phyloP scores from a whole-genome alignment of 2,888 invertebrate genomes.

The Candidula unifasciata region DNA sequence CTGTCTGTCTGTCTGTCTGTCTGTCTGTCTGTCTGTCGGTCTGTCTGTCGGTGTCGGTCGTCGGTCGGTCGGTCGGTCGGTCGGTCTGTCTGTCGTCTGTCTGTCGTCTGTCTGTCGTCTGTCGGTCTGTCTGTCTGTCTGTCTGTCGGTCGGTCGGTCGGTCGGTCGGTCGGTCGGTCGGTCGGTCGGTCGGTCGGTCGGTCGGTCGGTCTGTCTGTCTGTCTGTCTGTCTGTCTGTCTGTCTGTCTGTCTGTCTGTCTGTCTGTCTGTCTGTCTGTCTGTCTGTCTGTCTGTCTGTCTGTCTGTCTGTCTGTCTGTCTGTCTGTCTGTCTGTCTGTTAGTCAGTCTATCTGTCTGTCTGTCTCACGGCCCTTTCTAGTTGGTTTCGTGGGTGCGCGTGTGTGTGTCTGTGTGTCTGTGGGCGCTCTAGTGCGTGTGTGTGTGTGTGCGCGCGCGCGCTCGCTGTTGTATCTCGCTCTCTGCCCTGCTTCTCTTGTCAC shows the following conservation, averaged over 20 bases:
- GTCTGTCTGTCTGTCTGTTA: too few relatives aligned
- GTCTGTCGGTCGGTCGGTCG: not conserved
- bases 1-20: too few relatives aligned
- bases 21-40: not conserved
- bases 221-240: not conserved
- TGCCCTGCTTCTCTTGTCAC: too few relatives aligned
- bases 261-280: not conserved
- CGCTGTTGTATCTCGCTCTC: too few relatives aligned
- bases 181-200: not conserved
- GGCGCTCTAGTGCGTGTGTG: too few relatives aligned
- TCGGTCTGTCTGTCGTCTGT: not conserved
- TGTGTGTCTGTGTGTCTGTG: too few relatives aligned
- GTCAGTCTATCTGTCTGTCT: too few relatives aligned
- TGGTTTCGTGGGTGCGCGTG: too few relatives aligned
- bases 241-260: not conserved
- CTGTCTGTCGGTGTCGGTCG: not conserved
- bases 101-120: not conserved
- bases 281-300: not conserved
- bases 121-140: not conserved
- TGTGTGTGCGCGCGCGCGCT: too few relatives aligned
- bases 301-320: not conserved
- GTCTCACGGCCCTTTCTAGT: too few relatives aligned
- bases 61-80: not conserved
- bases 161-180: not conserved
- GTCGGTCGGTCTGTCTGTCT: not conserved